Conservation (phyloP, 2,797 vertebrate genomes). For the Catamblyrhynchus diadema region DNA sequence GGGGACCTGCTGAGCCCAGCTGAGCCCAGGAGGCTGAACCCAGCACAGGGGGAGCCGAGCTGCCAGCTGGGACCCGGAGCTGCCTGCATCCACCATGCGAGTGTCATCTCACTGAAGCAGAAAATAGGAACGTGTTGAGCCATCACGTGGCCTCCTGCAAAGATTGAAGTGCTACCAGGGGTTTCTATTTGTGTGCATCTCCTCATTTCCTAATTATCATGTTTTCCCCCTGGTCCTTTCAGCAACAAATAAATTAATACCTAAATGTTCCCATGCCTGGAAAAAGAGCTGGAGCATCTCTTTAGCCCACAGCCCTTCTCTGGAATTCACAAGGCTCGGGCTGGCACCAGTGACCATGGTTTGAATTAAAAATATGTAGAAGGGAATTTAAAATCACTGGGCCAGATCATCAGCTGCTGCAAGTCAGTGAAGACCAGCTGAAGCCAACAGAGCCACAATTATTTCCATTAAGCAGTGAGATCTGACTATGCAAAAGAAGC, state of each 20-base stretch:
- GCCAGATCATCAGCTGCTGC: conserved; percentile 22
- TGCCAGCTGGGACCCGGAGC: not conserved
- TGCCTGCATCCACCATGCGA: not conserved
- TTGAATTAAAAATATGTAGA: not conserved
- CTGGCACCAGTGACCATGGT: not conserved
- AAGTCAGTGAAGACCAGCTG: not conserved
- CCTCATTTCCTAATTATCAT: not conserved
- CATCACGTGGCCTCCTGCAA: not conserved
- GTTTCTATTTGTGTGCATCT: not conserved
- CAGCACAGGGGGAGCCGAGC: not conserved
- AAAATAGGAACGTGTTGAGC: conserved; percentile 26
- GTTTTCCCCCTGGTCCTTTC: not conserved
- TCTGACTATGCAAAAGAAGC: not conserved
- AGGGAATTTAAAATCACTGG: conserved; percentile 33
- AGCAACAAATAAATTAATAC: not conserved
- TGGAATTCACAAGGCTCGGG: not conserved
- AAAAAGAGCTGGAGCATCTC: not conserved
- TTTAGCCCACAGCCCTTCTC: not conserved
- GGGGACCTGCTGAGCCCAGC: accelerated
- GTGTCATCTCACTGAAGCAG: conserved; percentile 34
- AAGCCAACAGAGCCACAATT: not conserved
- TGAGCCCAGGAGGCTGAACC: not conserved
- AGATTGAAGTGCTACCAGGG: not conserved
- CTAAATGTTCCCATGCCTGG: not conserved
- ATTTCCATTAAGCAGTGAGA: not conserved